Evolutionary conservation across 92 coral and sea anemone species (phyloP).

Genomic region (Umimayanthus chanpuru): DNA sequence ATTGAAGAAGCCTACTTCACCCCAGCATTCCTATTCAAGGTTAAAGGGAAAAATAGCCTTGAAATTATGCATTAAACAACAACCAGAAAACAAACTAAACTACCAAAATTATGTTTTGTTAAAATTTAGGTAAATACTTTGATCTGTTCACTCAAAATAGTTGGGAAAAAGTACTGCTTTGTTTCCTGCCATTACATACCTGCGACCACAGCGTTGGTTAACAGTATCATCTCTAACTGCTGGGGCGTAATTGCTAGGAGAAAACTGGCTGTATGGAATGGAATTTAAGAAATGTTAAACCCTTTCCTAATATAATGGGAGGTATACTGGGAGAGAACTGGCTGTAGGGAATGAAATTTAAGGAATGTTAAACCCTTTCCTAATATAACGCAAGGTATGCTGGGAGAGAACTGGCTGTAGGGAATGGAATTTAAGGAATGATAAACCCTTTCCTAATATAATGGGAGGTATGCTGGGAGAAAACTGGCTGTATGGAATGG

Average conservation of each 20-base stretch:
- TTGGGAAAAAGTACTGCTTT: not conserved
- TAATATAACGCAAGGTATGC: not conserved
- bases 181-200: not conserved
- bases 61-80: too few species aligned
- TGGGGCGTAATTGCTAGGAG: conserved; percentile 67
- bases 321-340: not conserved
- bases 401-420: too few species aligned
- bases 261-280: conserved; percentile 55
- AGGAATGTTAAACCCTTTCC: too few species aligned
- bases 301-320: not conserved
- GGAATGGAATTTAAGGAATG: too few species aligned
- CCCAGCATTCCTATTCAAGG: not conserved
- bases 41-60: not conserved
- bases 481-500: conserved; percentile 55
- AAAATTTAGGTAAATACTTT: not conserved
- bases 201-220: not conserved
- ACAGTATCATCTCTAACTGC: conserved; percentile 53
- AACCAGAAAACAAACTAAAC: not conserved
- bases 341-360: too few species aligned
- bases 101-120: not conserved
- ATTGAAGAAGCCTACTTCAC: not conserved
- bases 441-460: too few species aligned
- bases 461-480: conserved; percentile 50
- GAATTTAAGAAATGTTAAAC: not conserved
- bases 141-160: too few species aligned